Evolutionary conservation across 2,888 invertebrate species (phyloP).

Genomic region (Phengaris alcon): DNA sequence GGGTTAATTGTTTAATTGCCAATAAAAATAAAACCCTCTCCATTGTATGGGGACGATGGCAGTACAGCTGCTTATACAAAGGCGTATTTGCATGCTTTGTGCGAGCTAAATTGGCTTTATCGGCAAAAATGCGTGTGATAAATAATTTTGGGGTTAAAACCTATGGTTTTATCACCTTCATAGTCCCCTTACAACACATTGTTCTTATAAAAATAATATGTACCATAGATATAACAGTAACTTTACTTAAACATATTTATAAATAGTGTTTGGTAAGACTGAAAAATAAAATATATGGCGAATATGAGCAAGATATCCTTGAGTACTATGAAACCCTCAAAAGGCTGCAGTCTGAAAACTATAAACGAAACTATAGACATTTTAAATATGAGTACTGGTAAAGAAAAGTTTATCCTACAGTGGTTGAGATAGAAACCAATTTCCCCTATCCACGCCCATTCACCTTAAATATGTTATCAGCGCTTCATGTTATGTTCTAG

Average conservation of each 20-base stretch:
- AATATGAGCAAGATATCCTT: no score
- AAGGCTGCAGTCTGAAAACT: not conserved
- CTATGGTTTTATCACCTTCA: not conserved
- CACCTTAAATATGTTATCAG: constrained; percentile 1
- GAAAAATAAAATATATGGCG: no score
- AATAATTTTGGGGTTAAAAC: constrained; percentile 1
- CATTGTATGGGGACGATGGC: constrained; percentile 44
- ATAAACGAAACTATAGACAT: not conserved
- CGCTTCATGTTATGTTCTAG: not conserved
- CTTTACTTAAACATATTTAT: no score
- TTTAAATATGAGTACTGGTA: no score
- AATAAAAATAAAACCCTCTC: constrained; percentile 74
- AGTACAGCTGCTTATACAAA: constrained; percentile 43
- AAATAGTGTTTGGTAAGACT: no score
- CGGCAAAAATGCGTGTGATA: constrained; percentile 13
- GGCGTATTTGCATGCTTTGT: constrained; percentile 40
- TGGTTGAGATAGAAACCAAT: not conserved
- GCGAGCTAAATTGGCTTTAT: constrained; percentile 35
- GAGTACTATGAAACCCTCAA: no score
- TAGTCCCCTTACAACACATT: no score
- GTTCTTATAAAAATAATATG: no score
- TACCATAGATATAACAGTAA: no score
- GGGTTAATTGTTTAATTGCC: constrained; percentile 78
- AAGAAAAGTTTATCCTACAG: not conserved
- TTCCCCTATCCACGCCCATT: not conserved